Evolutionary conservation across 2,888 invertebrate species (phyloP).

Genomic region (Heliconius ismenius): DNA sequence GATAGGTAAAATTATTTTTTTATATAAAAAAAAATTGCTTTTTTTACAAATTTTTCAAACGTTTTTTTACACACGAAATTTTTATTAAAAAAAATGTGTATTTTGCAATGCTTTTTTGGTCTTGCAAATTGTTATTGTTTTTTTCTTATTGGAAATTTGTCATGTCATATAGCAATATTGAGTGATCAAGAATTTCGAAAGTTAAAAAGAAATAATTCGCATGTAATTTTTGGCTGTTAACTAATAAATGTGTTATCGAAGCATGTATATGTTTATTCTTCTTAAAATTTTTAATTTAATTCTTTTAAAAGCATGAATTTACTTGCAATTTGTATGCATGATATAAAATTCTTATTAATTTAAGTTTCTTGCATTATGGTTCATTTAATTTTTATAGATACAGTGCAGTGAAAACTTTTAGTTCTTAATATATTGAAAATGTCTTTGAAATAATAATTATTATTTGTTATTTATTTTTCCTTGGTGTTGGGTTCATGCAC

Average conservation of each 20-base stretch:
- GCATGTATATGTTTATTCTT: conserved; percentile 34
- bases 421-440: background rate
- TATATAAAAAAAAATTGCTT: conserved; percentile 14
- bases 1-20: conserved; percentile 42
- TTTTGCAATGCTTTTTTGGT: conserved; percentile 49
- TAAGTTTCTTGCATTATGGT: background rate
- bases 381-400: background rate
- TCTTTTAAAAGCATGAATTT: conserved; percentile 31
- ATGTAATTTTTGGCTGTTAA: conserved; percentile 46
- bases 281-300: background rate
- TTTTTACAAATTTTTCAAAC: conserved; percentile 1
- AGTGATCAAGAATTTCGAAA: conserved; percentile 69
- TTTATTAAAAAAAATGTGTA: conserved; percentile 37
- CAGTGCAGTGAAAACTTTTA: background rate
- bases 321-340: conserved; percentile 25
- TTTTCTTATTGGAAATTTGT: conserved; percentile 30
- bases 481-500: conserved; percentile 8
- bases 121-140: conserved; percentile 11
- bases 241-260: conserved; percentile 25
- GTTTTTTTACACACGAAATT: conserved; percentile 33
- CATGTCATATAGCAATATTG: conserved; percentile 62
- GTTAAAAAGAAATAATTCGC: conserved; percentile 47
- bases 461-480: background rate
- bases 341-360: background rate
- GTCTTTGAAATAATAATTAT: background rate